Conservation (phyloP, 2,888 invertebrate genomes). For the Gerosis bhagava region DNA sequence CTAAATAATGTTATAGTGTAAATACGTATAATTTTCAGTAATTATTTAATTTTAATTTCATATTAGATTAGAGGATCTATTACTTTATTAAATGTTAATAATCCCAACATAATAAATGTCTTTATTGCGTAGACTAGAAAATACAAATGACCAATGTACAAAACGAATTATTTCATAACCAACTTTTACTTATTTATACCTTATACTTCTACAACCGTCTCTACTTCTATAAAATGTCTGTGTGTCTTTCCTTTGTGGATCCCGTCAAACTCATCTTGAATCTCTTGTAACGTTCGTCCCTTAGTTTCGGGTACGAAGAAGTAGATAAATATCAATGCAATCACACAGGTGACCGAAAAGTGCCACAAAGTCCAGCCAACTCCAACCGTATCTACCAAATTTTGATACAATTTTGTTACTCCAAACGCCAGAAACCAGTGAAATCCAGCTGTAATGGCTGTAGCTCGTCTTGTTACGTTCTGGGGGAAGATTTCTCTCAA, state of each 20-base stretch:
- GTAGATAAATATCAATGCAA: conserved; percentile 84
- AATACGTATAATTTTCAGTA: too few relatives aligned
- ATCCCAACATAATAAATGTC: too few relatives aligned
- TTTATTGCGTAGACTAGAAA: not conserved
- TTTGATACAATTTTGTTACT: conserved; percentile 84
- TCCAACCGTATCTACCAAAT: conserved; percentile 78
- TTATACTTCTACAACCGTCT: conserved; percentile 42
- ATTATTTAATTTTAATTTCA: too few relatives aligned
- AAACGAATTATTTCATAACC: not conserved
- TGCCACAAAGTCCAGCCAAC: conserved; percentile 85
- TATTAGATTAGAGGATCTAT: too few relatives aligned
- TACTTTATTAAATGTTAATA: too few relatives aligned
- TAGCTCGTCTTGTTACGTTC: conserved; percentile 84
- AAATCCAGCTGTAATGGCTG: conserved; percentile 85
- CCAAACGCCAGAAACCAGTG: conserved; percentile 88
- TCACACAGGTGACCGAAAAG: conserved; percentile 83
- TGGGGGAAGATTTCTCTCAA: conserved; percentile 85
- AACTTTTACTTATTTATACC: not conserved
- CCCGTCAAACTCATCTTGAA: conserved; percentile 78
- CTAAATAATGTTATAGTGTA: too few relatives aligned
- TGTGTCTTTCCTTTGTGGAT: conserved; percentile 65
- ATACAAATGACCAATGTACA: not conserved
- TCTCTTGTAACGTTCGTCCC: conserved; percentile 78
- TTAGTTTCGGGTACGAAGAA: conserved; percentile 87
- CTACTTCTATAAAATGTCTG: conserved; percentile 71